These are phyloP conservation scores for Synergus laeviventris DNA, from an alignment of 2,888 invertebrate species.

Conservation along the genomic window DNA sequence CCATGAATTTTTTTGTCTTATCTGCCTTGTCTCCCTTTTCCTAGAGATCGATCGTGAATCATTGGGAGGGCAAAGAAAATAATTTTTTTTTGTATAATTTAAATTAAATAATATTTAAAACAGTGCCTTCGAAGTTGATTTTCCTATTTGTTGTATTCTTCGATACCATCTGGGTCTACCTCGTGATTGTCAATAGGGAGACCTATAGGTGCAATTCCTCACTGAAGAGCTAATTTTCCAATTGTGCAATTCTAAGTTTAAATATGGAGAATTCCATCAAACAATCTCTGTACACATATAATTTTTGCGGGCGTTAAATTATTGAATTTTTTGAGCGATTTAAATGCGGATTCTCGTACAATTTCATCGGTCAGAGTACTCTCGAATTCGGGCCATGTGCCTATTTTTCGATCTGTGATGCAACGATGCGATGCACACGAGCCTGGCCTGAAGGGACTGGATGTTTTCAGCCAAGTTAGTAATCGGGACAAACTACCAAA, in stretches of 20 bases:
- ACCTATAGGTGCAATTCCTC: no score
- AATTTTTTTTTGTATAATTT: no score
- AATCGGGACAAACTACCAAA: constrained; percentile 23
- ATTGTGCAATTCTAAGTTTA: no score
- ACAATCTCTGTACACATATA: not conserved
- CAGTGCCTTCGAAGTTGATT: no score
- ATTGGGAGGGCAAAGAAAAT: not conserved
- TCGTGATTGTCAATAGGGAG: no score
- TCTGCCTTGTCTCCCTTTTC: not conserved
- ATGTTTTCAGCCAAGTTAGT: constrained; percentile 36
- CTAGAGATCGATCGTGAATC: not conserved
- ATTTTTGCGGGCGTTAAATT: constrained; percentile 29
- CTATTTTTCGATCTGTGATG: constrained; percentile 56
- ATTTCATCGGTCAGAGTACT: constrained; percentile 44
- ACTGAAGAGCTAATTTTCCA: no score
- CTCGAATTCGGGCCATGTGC: constrained; percentile 60
- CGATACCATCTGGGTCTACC: no score
- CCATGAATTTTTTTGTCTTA: constrained; percentile 4
- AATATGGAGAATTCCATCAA: no score
- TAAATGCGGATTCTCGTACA: constrained; percentile 10
- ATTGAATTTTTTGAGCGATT: not conserved
- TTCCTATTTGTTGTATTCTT: no score
- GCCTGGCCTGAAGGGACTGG: not conserved
- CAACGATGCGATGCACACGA: constrained; percentile 11
- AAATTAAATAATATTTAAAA: no score